Evolutionary conservation across 2,113 vertebrate genomes (phyloP), one percentile per base, ranked within the genome.

Genomic region (Falco punctatus): DNA sequence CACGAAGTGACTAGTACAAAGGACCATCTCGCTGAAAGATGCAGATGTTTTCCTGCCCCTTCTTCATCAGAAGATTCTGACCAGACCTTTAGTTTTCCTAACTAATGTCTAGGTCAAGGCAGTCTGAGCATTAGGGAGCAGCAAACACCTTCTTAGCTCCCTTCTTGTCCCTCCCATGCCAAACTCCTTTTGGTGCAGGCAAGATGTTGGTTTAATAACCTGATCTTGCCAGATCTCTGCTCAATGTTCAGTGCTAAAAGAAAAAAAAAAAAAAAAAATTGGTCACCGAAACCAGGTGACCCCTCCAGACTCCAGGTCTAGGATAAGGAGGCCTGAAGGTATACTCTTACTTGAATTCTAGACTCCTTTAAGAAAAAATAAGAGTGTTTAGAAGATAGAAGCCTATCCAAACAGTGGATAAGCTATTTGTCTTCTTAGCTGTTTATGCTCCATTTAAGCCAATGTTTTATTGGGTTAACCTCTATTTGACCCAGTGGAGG

Each of bases 391-490:
- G 82, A 74, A 92, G 87, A 86, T 83, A 91, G 92, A 66, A 86
- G 55, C 70, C 46, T 95, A 71, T 49, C 66, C 83, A 96, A 94
- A 97, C 96, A 96, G 95, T 64, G 67, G 88, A 96, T 86, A 95
- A 83, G 70, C 95, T 92, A 95, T 97, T 97, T 97, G 91, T 97
- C 97, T 96, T 97, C 95, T 94, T 80, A 96, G 92, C 92, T 97
- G 94, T 98, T 98, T 98, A 98, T 93, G 90, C 95, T 97, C 92
- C 96, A 98, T 97, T 98, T 97, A 98, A 98, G 95, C 86, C 93
- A 97, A 94, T 81, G 93, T 89, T 96, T 98, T 98, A 98, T 97
- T 97, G 98, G 93, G 96, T 98, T 97, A 98, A 98, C 98, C 98
- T 98, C 97, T 94, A 61, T 97, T 96, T 98, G 98, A 98, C 98